These are phyloP conservation scores for Sebastes aleutianus DNA, from an alignment of 2,797 vertebrate species.

Conservation along the genomic window DNA sequence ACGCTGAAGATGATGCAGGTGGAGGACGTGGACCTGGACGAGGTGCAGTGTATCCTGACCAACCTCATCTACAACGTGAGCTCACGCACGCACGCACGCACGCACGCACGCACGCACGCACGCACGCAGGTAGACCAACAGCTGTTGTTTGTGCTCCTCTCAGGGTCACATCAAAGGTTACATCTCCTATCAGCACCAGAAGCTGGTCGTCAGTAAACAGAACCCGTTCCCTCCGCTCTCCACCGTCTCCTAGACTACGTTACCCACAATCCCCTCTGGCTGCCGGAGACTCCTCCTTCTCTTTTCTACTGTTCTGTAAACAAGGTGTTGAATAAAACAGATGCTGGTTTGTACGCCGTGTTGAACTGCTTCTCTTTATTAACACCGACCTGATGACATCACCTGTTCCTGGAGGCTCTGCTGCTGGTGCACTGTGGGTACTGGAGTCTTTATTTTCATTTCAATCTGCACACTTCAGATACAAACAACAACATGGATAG, in stretches of 20 bases:
- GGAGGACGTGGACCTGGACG: slow-evolving; percentile 93
- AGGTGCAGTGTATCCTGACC: slow-evolving; percentile 96
- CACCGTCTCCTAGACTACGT: slow-evolving; percentile 80
- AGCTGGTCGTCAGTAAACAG: slow-evolving; percentile 98
- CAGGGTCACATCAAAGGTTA: slow-evolving; percentile 99
- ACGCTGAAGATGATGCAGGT: slow-evolving; percentile 94
- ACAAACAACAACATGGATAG: background rate
- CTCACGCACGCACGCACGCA: background rate
- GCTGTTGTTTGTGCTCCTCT: slow-evolving; percentile 21
- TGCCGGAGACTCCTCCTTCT: background rate
- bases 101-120: background rate
- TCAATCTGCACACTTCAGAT: background rate
- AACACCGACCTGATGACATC: background rate
- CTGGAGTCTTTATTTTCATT: slow-evolving; percentile 3
- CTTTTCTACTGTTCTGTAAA: slow-evolving; percentile 26
- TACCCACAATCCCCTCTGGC: slow-evolving; percentile 44
- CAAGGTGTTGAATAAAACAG: slow-evolving; percentile 50
- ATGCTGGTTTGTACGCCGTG: slow-evolving; percentile 21
- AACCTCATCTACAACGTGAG: slow-evolving; percentile 97
- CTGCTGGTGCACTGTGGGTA: slow-evolving; percentile 34
- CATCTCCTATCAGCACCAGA: slow-evolving; percentile 98
- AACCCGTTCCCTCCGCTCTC: slow-evolving; percentile 95
- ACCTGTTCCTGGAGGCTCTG: background rate
- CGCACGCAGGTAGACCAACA: background rate
- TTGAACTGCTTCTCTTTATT: background rate